phyloP scores from a whole-genome alignment of 2,113 vertebrate species.

The Scartelaos histophorus region DNA sequence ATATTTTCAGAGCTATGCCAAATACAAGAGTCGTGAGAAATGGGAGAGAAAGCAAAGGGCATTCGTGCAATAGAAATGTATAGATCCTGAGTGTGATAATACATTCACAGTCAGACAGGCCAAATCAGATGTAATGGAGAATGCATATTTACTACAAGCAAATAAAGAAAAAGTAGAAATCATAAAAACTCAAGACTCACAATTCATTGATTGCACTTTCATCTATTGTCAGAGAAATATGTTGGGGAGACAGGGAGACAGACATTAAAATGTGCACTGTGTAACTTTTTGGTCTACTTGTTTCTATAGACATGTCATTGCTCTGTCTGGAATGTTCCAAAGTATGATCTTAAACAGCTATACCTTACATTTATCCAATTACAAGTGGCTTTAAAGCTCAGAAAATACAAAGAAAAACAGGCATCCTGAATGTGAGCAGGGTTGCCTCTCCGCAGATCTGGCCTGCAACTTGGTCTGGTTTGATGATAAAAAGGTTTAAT shows the following conservation, averaged over 20 bases:
- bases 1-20: constrained; percentile 14
- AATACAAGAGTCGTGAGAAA: constrained; percentile 28
- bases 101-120: constrained; percentile 63
- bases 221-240: neutral
- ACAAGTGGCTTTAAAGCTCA: no score
- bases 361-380: no score
- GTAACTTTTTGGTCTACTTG: no score
- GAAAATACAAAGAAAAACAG: no score
- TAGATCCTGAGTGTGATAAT: constrained; percentile 57
- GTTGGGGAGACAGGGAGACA: constrained; percentile 5
- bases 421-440: no score
- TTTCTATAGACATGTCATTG: no score
- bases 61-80: constrained; percentile 35
- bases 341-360: no score
- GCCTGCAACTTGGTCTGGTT: no score
- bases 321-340: no score
- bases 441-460: no score
- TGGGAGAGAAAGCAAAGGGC: constrained; percentile 25
- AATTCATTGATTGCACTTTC: constrained; percentile 39
- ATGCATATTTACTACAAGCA: constrained; percentile 40
- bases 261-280: no score
- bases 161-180: constrained; percentile 50
- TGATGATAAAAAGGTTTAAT: no score
- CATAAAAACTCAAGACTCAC: constrained; percentile 31
- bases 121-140: constrained; percentile 61